Conservation (phyloP, 2,888 invertebrate species). For the Neoaliturus tenellus region DNA sequence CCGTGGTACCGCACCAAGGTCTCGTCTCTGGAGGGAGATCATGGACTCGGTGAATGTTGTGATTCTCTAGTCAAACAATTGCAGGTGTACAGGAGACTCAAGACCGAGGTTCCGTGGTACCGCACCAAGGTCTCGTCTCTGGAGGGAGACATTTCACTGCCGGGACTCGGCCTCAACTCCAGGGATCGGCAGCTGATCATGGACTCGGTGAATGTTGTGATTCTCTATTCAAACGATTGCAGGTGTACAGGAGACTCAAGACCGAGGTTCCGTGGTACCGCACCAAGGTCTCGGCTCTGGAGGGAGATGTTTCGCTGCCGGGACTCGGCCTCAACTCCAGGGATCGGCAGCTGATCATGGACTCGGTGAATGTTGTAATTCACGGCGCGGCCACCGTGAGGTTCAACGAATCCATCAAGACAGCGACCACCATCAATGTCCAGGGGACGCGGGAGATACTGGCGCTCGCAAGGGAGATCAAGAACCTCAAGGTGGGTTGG, state of each 20-base stretch:
- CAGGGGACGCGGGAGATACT: slow-evolving; percentile 84
- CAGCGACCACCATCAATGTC: slow-evolving; percentile 88
- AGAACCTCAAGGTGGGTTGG: slow-evolving; percentile 79
- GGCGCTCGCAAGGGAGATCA: slow-evolving; percentile 81
- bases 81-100: slow-evolving; percentile 75
- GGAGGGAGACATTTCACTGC: slow-evolving; percentile 80
- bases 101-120: slow-evolving; percentile 74
- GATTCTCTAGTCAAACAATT: too few species aligned
- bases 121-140: slow-evolving; percentile 82
- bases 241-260: slow-evolving; percentile 76
- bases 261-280: slow-evolving; percentile 75
- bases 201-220: slow-evolving; percentile 75
- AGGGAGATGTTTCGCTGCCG: slow-evolving; percentile 81
- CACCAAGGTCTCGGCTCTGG: slow-evolving; percentile 81
- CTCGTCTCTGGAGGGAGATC: slow-evolving; percentile 81
- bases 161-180: slow-evolving; percentile 79
- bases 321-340: slow-evolving; percentile 79
- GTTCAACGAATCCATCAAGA: slow-evolving; percentile 88
- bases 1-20: slow-evolving; percentile 80
- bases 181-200: slow-evolving; percentile 78
- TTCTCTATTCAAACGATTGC: slow-evolving; percentile 58
- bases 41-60: too few species aligned
- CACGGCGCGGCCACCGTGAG: slow-evolving; percentile 95
- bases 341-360: slow-evolving; percentile 78
- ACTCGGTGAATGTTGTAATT: slow-evolving; percentile 83